Evolutionary conservation across 2,797 vertebrate species (phyloP).

Genomic region (Acropternis orthonyx): DNA sequence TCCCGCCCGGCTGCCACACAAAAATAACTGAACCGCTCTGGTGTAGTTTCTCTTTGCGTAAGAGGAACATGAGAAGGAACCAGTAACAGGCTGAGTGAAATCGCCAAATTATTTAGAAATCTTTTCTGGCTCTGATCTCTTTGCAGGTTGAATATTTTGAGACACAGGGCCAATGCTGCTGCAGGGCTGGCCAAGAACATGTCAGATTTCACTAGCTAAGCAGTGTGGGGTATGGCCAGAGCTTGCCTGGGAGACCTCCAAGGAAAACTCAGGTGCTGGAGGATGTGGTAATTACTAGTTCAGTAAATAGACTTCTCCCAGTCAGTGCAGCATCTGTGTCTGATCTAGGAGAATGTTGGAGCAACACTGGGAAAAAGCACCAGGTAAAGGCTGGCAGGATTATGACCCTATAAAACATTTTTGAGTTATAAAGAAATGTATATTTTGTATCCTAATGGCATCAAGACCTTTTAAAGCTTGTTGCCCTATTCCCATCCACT

Average conservation of each 20-base stretch:
- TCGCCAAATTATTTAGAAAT: slow-evolving; percentile 61
- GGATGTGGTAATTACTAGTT: slow-evolving; percentile 49
- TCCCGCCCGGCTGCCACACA: background rate
- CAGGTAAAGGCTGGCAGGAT: background rate
- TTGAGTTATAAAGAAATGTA: background rate
- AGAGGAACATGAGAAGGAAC: background rate
- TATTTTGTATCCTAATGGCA: background rate
- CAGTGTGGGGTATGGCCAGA: slow-evolving; percentile 18
- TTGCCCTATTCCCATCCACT: rapidly evolving
- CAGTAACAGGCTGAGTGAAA: background rate
- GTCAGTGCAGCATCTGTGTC: slow-evolving; percentile 31
- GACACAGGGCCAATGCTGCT: background rate
- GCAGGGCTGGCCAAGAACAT: slow-evolving; percentile 37
- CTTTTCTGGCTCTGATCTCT: slow-evolving; percentile 51
- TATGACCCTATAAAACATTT: background rate
- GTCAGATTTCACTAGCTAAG: slow-evolving; percentile 64
- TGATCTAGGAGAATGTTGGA: background rate
- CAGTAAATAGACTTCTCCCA: slow-evolving; percentile 24
- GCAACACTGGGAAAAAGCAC: background rate
- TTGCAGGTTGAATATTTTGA: slow-evolving; percentile 48
- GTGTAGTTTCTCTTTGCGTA: background rate
- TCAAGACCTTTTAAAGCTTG: background rate
- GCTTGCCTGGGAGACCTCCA: slow-evolving; percentile 41
- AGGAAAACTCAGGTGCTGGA: slow-evolving; percentile 64
- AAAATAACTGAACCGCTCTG: background rate